Conservation (phyloP, 2,888 invertebrate species). For the Noctua fimbriata region DNA sequence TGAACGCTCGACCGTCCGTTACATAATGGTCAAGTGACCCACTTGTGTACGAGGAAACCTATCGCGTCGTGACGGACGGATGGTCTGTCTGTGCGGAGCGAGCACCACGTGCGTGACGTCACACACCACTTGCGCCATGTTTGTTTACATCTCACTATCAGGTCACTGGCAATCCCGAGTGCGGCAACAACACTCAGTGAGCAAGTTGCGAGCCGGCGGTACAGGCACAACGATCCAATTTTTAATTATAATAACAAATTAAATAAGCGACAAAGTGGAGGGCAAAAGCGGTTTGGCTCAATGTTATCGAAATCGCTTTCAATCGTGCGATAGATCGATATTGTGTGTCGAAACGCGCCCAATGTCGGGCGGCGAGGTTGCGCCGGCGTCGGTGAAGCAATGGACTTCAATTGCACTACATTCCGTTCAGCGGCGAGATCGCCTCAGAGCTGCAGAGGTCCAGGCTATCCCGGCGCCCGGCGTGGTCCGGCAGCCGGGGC, state of each 20-base stretch:
- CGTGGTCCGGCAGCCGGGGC: background rate
- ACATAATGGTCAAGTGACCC: constrained; percentile 57
- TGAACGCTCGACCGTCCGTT: constrained; percentile 45
- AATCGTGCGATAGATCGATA: constrained; percentile 68
- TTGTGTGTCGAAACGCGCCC: constrained; percentile 77
- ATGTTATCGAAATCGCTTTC: constrained; percentile 81
- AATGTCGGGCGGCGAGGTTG: constrained; percentile 77
- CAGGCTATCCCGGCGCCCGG: background rate
- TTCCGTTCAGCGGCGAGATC: constrained; percentile 5
- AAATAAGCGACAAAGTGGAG: constrained; percentile 27
- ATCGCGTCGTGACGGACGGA: constrained; percentile 23
- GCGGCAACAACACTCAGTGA: background rate
- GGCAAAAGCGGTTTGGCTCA: constrained; percentile 58
- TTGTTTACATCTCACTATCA: constrained; percentile 52
- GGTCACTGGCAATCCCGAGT: background rate
- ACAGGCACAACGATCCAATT: background rate
- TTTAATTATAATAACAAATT: background rate
- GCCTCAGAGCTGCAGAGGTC: background rate
- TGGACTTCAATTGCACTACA: constrained; percentile 60
- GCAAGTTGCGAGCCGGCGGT: background rate
- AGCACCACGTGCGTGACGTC: constrained; percentile 28
- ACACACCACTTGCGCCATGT: constrained; percentile 29
- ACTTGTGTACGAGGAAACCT: constrained; percentile 47
- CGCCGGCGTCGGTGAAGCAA: constrained; percentile 72
- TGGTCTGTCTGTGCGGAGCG: constrained; percentile 8